Percentiles rank a stretch among this genome's conserved stretches.
Conservation (phyloP, 1,140 invertebrate genomes). For the Telenomus remus region DNA sequence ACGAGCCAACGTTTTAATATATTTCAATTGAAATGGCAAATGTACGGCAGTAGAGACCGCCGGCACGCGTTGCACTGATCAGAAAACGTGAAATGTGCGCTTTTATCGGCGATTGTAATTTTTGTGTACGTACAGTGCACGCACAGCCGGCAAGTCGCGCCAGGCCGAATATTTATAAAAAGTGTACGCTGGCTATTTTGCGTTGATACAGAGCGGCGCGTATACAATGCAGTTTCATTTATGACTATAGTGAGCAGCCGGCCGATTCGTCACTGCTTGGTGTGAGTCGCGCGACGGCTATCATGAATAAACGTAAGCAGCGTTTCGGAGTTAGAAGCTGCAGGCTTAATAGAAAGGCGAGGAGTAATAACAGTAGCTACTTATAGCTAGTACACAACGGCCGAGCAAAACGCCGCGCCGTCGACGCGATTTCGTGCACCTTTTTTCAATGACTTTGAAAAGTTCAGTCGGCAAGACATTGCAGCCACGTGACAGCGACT, state of each 20-base stretch:
- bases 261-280: constrained; percentile 36
- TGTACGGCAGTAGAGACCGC: no score
- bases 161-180: constrained; percentile 30
- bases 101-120: not conserved
- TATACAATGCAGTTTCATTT: constrained; percentile 18
- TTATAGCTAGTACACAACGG: constrained; percentile 39
- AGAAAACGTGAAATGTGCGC: no score
- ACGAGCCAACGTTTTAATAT: no score
- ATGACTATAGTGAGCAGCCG: constrained; percentile 13
- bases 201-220: constrained; percentile 23
- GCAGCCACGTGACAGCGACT: not conserved
- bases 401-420: constrained; percentile 1
- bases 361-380: constrained; percentile 43
- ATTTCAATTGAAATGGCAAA: no score
- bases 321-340: constrained; percentile 42
- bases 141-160: constrained; percentile 3
- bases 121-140: no score
- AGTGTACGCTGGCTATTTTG: constrained; percentile 26
- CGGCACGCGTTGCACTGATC: no score
- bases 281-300: constrained; percentile 39
- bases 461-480: no score
- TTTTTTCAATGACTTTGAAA: no score
- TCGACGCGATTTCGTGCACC: no score
- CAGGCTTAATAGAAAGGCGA: constrained; percentile 42
- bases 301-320: constrained; percentile 48